These are phyloP conservation scores for Solenodon paradoxus DNA, from an alignment of 2,113 vertebrate genomes.

Conservation along the genomic window DNA sequence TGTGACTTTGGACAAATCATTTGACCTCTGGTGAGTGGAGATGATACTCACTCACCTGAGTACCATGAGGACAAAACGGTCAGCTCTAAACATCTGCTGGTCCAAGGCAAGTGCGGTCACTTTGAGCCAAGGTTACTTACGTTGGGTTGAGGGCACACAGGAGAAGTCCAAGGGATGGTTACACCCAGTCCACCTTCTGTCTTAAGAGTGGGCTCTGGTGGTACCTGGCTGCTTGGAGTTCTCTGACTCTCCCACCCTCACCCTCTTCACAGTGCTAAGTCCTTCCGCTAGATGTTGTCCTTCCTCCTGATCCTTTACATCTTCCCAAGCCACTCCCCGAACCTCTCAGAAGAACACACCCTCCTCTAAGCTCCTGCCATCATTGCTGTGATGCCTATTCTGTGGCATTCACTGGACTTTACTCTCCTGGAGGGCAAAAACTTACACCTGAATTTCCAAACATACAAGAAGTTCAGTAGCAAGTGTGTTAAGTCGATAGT, in stretches of 20 bases:
- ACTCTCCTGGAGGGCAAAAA: background rate
- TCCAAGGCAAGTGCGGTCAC: background rate
- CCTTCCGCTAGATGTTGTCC: rapidly evolving
- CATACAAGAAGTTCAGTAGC: background rate
- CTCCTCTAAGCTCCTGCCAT: background rate
- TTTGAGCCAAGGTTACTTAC: rapidly evolving
- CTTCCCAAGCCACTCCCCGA: background rate
- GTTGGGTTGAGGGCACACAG: rapidly evolving
- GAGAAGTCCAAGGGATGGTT: background rate
- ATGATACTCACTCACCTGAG: rapidly evolving
- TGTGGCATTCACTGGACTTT: background rate
- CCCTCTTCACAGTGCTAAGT: rapidly evolving
- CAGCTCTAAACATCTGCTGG: background rate
- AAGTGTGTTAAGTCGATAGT: background rate
- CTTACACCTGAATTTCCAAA: background rate
- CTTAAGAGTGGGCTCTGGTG: rapidly evolving
- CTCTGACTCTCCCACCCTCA: too few species aligned
- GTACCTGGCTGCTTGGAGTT: background rate
- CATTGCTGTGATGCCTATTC: too few species aligned
- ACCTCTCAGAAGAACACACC: too few species aligned
- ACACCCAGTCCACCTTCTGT: background rate
- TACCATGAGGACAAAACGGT: background rate
- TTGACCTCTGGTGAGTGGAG: background rate
- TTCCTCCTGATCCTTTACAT: background rate
- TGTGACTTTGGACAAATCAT: background rate